Percentiles rank a stretch among this genome's conserved stretches.
Evolutionary conservation across 2,888 invertebrate species (phyloP).

Genomic region (Heliothis peltigera): DNA sequence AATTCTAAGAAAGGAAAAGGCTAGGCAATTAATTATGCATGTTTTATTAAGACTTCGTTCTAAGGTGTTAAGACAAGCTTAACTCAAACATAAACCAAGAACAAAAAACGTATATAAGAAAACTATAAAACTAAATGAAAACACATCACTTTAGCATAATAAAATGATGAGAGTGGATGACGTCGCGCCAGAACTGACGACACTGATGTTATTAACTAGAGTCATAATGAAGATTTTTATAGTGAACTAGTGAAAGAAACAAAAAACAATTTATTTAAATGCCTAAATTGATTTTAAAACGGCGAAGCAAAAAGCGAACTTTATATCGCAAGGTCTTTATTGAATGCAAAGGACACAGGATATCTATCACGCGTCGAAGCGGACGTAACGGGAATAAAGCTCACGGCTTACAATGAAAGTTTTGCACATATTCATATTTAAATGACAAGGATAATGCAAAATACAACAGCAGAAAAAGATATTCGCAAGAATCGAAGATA

Average conservation of each 20-base stretch:
- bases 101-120: constrained; percentile 21
- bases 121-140: constrained; percentile 41
- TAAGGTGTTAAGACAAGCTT: background rate
- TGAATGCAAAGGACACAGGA: constrained; percentile 67
- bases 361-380: constrained; percentile 54
- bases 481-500: background rate
- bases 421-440: constrained; percentile 35
- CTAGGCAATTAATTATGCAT: too few species aligned
- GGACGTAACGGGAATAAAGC: constrained; percentile 68
- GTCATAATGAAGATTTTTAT: constrained; percentile 9
- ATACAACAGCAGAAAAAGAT: constrained; percentile 17
- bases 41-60: constrained; percentile 5
- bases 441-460: constrained; percentile 43
- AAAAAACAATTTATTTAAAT: background rate
- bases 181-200: constrained; percentile 26
- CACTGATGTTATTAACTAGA: constrained; percentile 23
- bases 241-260: too few species aligned
- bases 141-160: constrained; percentile 49
- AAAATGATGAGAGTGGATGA: constrained; percentile 41
- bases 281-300: background rate
- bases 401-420: constrained; percentile 32
- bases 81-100: constrained; percentile 1
- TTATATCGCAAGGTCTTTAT: constrained; percentile 46
- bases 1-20: too few species aligned
- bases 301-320: constrained; percentile 4